Conservation (phyloP, 2,888 invertebrate genomes). For the Rhimphoctona megacephalus region DNA sequence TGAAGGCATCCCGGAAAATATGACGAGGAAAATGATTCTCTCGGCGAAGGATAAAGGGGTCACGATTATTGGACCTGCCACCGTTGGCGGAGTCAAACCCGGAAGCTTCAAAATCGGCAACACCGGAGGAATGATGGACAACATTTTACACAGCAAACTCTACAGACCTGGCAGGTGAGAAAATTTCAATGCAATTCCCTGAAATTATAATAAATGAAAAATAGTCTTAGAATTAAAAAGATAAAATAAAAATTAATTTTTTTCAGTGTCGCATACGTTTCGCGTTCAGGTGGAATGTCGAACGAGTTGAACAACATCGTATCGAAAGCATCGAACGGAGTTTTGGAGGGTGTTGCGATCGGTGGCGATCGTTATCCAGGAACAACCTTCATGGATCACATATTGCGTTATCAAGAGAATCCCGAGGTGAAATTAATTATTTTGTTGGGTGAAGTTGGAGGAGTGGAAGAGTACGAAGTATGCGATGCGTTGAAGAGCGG, state of each 20-base stretch:
- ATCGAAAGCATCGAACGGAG: constrained; percentile 98
- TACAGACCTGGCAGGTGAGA: constrained; percentile 95
- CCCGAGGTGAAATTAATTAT: constrained; percentile 97
- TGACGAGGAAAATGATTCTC: constrained; percentile 96
- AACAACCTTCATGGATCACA: constrained; percentile 99
- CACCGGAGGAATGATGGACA: constrained; percentile 99
- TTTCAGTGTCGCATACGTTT: constrained; percentile 97
- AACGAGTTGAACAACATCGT: constrained; percentile 99
- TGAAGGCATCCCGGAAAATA: constrained; percentile 99
- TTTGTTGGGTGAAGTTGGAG: constrained; percentile 99
- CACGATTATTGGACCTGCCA: constrained; percentile 96
- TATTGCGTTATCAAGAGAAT: constrained; percentile 93
- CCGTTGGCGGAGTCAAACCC: constrained; percentile 98
- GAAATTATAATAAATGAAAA: neutral
- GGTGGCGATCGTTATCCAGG: constrained; percentile 99
- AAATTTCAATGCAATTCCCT: neutral
- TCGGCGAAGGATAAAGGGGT: constrained; percentile 94
- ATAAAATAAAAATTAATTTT: constrained; percentile 29
- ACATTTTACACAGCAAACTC: constrained; percentile 98
- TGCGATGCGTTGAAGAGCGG: constrained; percentile 93
- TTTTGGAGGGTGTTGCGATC: constrained; percentile 98
- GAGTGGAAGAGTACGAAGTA: constrained; percentile 98
- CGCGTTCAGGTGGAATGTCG: constrained; percentile 99
- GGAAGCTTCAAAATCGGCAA: constrained; percentile 99
- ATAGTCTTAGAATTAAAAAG: neutral